phyloP scores from a whole-genome alignment of 1,140 invertebrate genomes.

The Bombus pascuorum region DNA sequence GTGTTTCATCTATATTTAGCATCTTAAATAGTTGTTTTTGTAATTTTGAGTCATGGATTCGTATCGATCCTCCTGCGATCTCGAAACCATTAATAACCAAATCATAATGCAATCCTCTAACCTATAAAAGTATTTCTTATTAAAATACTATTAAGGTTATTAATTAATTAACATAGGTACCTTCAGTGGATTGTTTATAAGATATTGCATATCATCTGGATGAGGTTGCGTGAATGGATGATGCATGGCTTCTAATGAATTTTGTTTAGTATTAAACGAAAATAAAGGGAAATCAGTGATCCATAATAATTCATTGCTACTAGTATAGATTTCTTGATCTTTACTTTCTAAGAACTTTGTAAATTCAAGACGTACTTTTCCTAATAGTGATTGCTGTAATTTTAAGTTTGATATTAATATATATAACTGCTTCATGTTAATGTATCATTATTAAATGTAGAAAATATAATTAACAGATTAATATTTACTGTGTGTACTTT shows the following conservation, averaged over 20 bases:
- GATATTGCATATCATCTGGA: constrained; percentile 88
- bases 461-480: constrained; percentile 31
- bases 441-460: background rate
- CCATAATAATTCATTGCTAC: constrained; percentile 90
- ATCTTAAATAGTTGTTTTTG: constrained; percentile 92
- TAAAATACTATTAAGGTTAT: background rate
- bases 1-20: constrained; percentile 88
- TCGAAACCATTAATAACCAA: constrained; percentile 98
- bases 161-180: constrained; percentile 78
- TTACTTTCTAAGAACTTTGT: constrained; percentile 85
- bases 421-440: background rate
- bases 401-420: constrained; percentile 41
- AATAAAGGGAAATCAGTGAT: constrained; percentile 98
- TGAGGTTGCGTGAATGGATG: constrained; percentile 98
- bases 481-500: constrained; percentile 79
- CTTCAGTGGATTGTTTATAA: constrained; percentile 88
- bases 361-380: constrained; percentile 87
- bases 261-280: constrained; percentile 83
- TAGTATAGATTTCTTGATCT: constrained; percentile 76
- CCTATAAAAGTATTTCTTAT: constrained; percentile 76
- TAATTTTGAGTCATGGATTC: constrained; percentile 93
- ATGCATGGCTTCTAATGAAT: constrained; percentile 91
- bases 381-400: constrained; percentile 86
- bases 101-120: constrained; percentile 95
- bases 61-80: constrained; percentile 98